phyloP scores from a whole-genome alignment of 2,888 invertebrate genomes.

The Linnaemya vulpina region DNA sequence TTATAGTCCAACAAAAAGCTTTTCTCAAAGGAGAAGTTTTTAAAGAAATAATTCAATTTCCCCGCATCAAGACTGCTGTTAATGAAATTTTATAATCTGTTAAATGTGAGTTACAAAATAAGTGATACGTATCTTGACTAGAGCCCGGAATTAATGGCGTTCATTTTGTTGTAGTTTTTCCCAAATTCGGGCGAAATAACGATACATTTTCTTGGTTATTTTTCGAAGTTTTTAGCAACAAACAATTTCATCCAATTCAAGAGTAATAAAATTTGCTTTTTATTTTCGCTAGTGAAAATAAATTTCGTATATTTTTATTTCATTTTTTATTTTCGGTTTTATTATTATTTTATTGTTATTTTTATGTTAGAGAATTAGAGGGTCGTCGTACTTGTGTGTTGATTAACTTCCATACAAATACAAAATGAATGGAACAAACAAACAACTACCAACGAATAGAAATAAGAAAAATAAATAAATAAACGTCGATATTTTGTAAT shows the following conservation, averaged over 20 bases:
- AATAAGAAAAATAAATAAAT: not conserved
- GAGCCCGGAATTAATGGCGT: not conserved
- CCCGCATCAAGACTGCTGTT: not conserved
- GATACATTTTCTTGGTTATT: not conserved
- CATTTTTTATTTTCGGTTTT: not conserved
- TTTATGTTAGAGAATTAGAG: conserved; percentile 50
- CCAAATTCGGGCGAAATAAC: not conserved
- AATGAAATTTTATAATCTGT: conserved; percentile 30
- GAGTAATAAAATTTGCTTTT: conserved; percentile 16
- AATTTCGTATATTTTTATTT: not conserved
- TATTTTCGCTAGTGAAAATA: not conserved
- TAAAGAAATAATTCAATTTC: no score
- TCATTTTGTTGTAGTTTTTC: not conserved
- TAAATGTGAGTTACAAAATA: conserved; percentile 28
- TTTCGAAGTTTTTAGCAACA: not conserved
- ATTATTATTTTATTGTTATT: conserved; percentile 38
- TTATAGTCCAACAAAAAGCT: no score
- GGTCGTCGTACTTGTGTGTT: conserved; percentile 64
- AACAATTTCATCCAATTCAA: not conserved
- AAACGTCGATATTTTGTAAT: conserved; percentile 16
- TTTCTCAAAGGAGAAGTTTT: no score
- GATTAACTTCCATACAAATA: conserved; percentile 54
- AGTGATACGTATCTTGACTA: not conserved
- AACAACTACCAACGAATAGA: not conserved
- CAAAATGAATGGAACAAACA: not conserved